phyloP scores from a whole-genome alignment of 2,797 vertebrate species.

The Sebastes minor region DNA sequence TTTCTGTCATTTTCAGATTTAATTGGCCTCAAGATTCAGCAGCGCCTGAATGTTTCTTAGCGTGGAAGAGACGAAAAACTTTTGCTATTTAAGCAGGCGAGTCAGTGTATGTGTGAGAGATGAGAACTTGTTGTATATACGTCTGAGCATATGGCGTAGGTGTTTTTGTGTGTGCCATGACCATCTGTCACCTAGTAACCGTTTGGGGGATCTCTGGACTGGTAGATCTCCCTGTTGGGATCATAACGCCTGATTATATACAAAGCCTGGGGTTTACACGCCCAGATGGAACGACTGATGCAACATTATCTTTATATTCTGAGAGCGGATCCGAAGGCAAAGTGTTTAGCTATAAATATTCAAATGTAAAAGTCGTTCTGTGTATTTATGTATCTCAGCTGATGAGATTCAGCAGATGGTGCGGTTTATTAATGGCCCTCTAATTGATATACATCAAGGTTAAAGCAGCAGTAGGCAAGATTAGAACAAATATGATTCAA shows the following conservation, averaged over 20 bases:
- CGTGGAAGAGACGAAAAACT: neutral
- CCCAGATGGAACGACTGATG: slow-evolving; percentile 55
- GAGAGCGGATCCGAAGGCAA: slow-evolving; percentile 6
- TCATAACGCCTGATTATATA: slow-evolving; percentile 60
- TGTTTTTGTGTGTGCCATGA: slow-evolving; percentile 35
- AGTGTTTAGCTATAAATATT: neutral
- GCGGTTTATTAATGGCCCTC: slow-evolving; percentile 1
- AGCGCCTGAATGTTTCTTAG: slow-evolving; percentile 43
- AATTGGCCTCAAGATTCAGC: slow-evolving; percentile 68
- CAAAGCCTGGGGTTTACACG: slow-evolving; percentile 52
- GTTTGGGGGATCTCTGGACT: slow-evolving; percentile 56
- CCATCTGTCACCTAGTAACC: slow-evolving; percentile 78
- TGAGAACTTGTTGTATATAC: slow-evolving; percentile 48
- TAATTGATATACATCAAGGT: neutral
- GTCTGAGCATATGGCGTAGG: slow-evolving; percentile 70
- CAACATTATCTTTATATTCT: slow-evolving; percentile 7
- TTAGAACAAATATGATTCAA: too few species aligned
- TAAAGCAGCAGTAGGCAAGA: neutral
- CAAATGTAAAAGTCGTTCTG: slow-evolving; percentile 1
- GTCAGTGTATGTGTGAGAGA: slow-evolving; percentile 28
- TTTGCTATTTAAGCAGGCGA: slow-evolving; percentile 30
- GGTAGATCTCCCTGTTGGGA: slow-evolving; percentile 57
- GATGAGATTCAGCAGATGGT: neutral
- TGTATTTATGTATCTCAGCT: neutral
- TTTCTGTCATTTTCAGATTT: slow-evolving; percentile 66